Evolutionary conservation across 2,797 vertebrate genomes (phyloP).

Genomic region (Parotocinclus haroldoi): DNA sequence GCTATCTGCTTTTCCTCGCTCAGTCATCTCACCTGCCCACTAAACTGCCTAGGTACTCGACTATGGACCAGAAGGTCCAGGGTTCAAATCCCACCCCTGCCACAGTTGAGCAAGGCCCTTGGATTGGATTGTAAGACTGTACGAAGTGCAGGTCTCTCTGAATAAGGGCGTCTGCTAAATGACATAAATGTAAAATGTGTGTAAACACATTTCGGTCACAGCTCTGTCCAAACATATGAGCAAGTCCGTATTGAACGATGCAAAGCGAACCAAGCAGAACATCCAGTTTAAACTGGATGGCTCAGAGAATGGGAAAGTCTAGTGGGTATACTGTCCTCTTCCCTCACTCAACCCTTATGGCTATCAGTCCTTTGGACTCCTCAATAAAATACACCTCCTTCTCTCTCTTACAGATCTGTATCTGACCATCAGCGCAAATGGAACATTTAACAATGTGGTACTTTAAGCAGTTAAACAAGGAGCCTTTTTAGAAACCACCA

Average conservation of each 20-base stretch:
- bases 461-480: slow-evolving; percentile 41
- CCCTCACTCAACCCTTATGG: background rate
- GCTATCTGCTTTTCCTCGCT: background rate
- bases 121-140: too few species aligned
- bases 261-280: slow-evolving; percentile 4
- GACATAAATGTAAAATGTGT: too few species aligned
- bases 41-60: too few species aligned
- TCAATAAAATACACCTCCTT: slow-evolving; percentile 24
- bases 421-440: slow-evolving; percentile 37
- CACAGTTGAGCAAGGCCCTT: too few species aligned
- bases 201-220: slow-evolving; percentile 34
- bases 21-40: slow-evolving; percentile 11
- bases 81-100: too few species aligned
- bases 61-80: too few species aligned
- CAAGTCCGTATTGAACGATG: slow-evolving; percentile 23
- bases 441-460: slow-evolving; percentile 34
- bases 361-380: slow-evolving; percentile 20
- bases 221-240: slow-evolving; percentile 25
- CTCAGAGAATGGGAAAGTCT: slow-evolving; percentile 25
- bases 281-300: slow-evolving; percentile 14
- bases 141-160: too few species aligned
- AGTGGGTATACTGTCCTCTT: slow-evolving; percentile 12
- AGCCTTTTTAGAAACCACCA: slow-evolving; percentile 24
- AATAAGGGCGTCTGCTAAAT: too few species aligned
- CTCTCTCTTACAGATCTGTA: slow-evolving; percentile 29